Evolutionary conservation across 2,888 invertebrate species (phyloP).

Genomic region (Ornithoptera priamus): DNA sequence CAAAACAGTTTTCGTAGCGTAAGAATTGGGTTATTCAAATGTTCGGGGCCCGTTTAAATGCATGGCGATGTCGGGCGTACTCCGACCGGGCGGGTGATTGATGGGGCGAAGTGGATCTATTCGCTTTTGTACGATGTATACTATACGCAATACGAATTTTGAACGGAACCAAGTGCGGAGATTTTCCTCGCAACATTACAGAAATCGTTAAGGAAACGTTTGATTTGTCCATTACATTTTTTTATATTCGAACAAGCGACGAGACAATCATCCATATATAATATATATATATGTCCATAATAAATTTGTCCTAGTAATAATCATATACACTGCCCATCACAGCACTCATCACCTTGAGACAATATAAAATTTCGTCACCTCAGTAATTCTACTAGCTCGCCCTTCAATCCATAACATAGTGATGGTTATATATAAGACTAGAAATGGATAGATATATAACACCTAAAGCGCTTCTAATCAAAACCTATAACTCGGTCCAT

Average conservation of each 20-base stretch:
- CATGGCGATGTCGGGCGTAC: conserved; percentile 18
- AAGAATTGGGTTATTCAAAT: conserved; percentile 29
- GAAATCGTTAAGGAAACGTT: background rate
- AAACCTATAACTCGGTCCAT: too few species aligned
- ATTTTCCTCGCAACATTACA: conserved; percentile 9
- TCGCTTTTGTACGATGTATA: conserved; percentile 20
- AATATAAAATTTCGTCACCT: too few species aligned
- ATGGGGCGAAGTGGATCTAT: conserved; percentile 22
- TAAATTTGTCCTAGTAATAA: too few species aligned
- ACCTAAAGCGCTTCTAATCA: too few species aligned
- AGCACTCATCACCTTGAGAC: too few species aligned
- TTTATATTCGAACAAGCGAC: background rate
- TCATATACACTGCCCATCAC: too few species aligned
- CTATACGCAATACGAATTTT: conserved; percentile 25
- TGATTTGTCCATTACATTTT: background rate
- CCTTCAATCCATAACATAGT: too few species aligned
- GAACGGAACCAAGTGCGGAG: conserved; percentile 11
- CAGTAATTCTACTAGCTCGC: too few species aligned
- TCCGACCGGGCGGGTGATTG: conserved; percentile 24
- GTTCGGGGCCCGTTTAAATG: conserved; percentile 26
- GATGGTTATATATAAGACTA: too few species aligned
- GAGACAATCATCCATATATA: too few species aligned
- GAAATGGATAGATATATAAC: too few species aligned
- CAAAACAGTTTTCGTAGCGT: conserved; percentile 28
- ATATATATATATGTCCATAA: too few species aligned